Percentiles rank a stretch among this genome's conserved stretches.
These are phyloP conservation scores for Microctonus brassicae DNA, from an alignment of 2,888 invertebrate species.

Conservation along the genomic window DNA sequence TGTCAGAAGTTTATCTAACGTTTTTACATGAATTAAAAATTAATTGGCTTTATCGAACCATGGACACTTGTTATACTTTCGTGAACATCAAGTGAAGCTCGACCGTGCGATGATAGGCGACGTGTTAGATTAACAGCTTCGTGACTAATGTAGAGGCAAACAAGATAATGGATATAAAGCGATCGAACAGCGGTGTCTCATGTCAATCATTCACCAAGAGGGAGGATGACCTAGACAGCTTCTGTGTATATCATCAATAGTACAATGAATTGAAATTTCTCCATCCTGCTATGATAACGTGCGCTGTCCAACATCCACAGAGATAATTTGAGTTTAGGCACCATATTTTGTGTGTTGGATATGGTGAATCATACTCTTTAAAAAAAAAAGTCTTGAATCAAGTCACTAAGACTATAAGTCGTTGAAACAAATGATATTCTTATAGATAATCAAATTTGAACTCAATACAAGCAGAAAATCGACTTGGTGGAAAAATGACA, in stretches of 20 bases:
- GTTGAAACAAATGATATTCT: too few species aligned
- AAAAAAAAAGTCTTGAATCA: too few species aligned
- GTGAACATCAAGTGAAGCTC: neutral
- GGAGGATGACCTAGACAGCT: neutral
- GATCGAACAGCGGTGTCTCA: conserved; percentile 30
- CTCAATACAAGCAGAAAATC: too few species aligned
- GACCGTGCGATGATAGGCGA: neutral
- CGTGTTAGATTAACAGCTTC: conserved; percentile 7
- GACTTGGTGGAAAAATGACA: too few species aligned
- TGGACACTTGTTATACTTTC: neutral
- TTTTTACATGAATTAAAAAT: too few species aligned
- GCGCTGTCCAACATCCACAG: too few species aligned
- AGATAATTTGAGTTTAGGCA: too few species aligned
- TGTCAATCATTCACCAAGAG: conserved; percentile 34
- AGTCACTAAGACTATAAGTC: too few species aligned
- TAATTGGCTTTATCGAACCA: neutral
- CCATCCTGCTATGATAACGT: neutral
- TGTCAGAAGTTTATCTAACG: too few species aligned
- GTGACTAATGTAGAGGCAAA: conserved; percentile 27
- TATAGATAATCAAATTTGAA: too few species aligned
- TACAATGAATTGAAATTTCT: conserved; percentile 7
- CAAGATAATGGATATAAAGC: conserved; percentile 38
- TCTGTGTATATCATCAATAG: conserved; percentile 17
- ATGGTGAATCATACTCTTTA: too few species aligned
- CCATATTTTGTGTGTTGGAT: too few species aligned